Conservation (phyloP, 2,888 invertebrate genomes). For the Trissonchulus sp. region DNA sequence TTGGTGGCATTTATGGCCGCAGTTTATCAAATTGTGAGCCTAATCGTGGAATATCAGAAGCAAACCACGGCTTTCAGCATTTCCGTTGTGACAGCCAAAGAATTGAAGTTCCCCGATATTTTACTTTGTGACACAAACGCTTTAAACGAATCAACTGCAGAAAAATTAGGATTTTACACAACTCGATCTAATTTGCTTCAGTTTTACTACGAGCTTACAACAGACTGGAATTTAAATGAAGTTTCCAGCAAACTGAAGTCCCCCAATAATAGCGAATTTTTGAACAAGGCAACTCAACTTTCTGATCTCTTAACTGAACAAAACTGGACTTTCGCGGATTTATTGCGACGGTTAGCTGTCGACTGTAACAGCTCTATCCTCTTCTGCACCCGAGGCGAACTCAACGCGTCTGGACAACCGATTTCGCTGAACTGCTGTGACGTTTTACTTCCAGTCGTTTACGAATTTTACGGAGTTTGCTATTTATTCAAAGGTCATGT, state of each 20-base stretch:
- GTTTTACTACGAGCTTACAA: not conserved
- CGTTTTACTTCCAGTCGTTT: not conserved
- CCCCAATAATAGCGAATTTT: not conserved
- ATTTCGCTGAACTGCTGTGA: not conserved
- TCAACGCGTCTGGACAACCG: not conserved
- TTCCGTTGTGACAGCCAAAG: not conserved
- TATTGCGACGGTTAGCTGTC: not conserved
- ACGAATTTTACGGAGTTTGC: not conserved
- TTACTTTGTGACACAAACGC: slow-evolving; percentile 6
- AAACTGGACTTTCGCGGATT: not conserved
- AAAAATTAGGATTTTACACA: not conserved
- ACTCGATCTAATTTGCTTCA: not conserved
- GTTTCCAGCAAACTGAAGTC: not conserved
- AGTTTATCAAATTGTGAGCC: not conserved
- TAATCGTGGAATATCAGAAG: slow-evolving; percentile 18
- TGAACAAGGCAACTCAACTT: not conserved
- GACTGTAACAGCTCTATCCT: not conserved
- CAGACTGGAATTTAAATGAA: not conserved
- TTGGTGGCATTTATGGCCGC: not conserved
- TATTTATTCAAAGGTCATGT: not conserved
- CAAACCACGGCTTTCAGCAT: slow-evolving; percentile 19
- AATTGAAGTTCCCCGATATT: slow-evolving; percentile 21
- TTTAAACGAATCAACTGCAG: not conserved
- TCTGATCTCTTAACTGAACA: not conserved
- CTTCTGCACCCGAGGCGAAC: not conserved